phyloP scores from a whole-genome alignment of 2,797 vertebrate species.

The Spea hammondii region DNA sequence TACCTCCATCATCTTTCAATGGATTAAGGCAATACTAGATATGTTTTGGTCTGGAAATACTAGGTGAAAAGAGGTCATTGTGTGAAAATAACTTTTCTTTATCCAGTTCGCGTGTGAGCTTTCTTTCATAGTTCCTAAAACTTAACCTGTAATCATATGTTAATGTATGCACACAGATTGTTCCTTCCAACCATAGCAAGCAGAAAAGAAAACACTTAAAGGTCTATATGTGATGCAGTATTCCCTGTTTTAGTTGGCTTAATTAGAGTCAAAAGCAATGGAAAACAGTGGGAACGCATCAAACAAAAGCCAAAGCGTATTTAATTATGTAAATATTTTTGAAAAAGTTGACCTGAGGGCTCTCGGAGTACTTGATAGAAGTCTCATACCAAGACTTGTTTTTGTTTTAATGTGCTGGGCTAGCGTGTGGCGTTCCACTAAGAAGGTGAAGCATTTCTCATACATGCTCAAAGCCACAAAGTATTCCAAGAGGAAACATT shows the following conservation, averaged over 20 bases:
- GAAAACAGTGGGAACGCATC: slow-evolving; percentile 3
- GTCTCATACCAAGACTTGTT: background rate
- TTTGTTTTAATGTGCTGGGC: slow-evolving; percentile 2
- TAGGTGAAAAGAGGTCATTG: background rate
- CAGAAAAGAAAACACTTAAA: slow-evolving; percentile 14
- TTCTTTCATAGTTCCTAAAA: background rate
- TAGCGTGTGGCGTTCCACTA: slow-evolving; percentile 9
- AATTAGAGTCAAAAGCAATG: background rate
- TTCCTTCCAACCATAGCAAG: background rate
- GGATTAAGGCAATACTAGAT: no score
- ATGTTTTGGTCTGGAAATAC: no score
- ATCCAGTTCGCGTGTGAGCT: background rate
- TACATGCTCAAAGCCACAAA: slow-evolving; percentile 20
- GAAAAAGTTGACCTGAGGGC: slow-evolving; percentile 1
- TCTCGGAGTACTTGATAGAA: background rate
- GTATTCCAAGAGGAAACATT: slow-evolving; percentile 30
- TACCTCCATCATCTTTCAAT: no score
- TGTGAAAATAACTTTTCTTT: background rate
- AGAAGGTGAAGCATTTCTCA: slow-evolving; percentile 23
- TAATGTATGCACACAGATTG: slow-evolving; percentile 3
- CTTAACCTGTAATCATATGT: slow-evolving; percentile 6
- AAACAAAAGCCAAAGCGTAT: slow-evolving; percentile 11
- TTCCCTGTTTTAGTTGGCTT: slow-evolving; percentile 14
- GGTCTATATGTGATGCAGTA: slow-evolving; percentile 14
- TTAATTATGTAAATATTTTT: slow-evolving; percentile 13